Evolutionary conservation across 37 sponge, comb jelly and placozoan genomes (phyloP).

Genomic region (Ianthella basta): DNA sequence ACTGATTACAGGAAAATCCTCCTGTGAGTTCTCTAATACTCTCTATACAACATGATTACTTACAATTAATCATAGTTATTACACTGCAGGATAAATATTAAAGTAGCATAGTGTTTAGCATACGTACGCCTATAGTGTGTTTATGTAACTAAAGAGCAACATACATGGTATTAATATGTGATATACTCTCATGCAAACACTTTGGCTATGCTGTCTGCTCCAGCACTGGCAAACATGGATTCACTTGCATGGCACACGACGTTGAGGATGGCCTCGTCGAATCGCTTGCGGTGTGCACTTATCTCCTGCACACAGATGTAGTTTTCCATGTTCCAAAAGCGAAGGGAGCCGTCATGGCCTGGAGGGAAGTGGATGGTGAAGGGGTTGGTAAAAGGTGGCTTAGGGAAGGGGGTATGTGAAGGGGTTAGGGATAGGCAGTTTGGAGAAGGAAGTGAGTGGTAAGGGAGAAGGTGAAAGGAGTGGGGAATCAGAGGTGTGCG

Average conservation of each 20-base stretch:
- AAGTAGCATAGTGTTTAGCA: no score
- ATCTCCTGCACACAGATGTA: slow-evolving; percentile 93
- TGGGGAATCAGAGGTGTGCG: background rate
- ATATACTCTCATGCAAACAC: slow-evolving; percentile 65
- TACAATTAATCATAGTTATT: no score
- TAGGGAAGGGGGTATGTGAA: background rate
- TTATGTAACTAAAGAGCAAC: background rate
- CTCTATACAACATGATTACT: background rate
- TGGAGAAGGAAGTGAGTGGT: background rate
- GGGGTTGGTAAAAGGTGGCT: background rate
- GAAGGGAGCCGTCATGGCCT: slow-evolving; percentile 96
- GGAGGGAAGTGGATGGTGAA: background rate
- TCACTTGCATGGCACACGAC: slow-evolving; percentile 85
- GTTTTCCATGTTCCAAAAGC: slow-evolving; percentile 93
- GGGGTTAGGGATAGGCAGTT: background rate
- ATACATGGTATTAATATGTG: background rate
- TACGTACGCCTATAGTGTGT: background rate
- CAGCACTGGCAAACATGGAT: slow-evolving; percentile 89
- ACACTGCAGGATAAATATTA: no score
- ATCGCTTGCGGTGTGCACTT: slow-evolving; percentile 85
- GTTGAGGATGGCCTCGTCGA: slow-evolving; percentile 85
- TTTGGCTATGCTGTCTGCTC: slow-evolving; percentile 93
- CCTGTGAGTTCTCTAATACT: background rate
- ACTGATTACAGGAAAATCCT: background rate
- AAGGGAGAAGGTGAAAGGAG: background rate